These are phyloP conservation scores for Drosophila persimilis DNA, from an alignment of 1,140 invertebrate genomes.

Conservation along the genomic window DNA sequence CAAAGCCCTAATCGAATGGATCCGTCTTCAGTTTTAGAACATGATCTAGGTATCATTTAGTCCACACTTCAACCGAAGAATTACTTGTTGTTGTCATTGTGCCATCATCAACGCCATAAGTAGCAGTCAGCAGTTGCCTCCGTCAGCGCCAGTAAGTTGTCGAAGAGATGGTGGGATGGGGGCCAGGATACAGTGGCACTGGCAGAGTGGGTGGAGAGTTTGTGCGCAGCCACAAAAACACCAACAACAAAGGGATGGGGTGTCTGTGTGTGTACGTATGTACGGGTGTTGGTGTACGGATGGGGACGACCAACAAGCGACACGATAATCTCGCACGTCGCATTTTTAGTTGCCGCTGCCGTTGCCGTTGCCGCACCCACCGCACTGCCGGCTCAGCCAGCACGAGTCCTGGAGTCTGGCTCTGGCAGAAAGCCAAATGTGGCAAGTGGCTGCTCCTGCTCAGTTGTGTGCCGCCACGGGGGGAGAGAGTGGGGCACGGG, in stretches of 20 bases:
- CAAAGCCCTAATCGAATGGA: too few species aligned
- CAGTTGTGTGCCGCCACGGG: conserved; percentile 8
- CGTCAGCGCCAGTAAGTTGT: conserved; percentile 67
- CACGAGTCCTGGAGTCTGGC: conserved; percentile 58
- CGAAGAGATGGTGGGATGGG: conserved; percentile 8
- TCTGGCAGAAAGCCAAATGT: conserved; percentile 80
- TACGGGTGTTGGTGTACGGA: conserved; percentile 39
- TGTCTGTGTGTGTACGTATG: conserved; percentile 11
- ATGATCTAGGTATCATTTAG: not conserved
- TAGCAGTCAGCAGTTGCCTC: conserved; percentile 68
- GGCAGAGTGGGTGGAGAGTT: conserved; percentile 16
- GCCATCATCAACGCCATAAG: conserved; percentile 80
- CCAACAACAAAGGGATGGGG: conserved; percentile 60
- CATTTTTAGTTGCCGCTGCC: conserved; percentile 76
- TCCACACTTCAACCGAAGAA: not conserved
- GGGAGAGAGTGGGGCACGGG: not conserved
- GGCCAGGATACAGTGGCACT: conserved; percentile 1
- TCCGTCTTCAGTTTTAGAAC: not conserved
- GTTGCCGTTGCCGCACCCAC: conserved; percentile 55
- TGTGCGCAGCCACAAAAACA: conserved; percentile 68
- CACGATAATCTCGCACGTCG: conserved; percentile 81
- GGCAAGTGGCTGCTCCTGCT: conserved; percentile 73
- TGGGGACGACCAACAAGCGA: conserved; percentile 71
- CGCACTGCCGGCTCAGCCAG: conserved; percentile 16
- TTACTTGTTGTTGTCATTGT: conserved; percentile 72